phyloP scores from a whole-genome alignment of 2,888 invertebrate species.

The Chalcis sispes region DNA sequence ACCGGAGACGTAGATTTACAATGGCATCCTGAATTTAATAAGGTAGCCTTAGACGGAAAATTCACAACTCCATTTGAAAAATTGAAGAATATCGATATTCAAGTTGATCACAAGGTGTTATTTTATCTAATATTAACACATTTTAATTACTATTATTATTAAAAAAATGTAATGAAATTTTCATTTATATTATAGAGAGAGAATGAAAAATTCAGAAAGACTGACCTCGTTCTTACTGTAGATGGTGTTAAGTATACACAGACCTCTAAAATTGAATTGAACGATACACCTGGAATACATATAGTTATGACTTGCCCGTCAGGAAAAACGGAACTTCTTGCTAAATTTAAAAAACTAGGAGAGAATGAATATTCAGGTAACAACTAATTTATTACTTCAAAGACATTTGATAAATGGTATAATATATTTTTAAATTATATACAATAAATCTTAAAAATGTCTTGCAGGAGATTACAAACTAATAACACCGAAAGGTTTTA shows the following conservation, averaged over 20 bases:
- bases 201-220: slow-evolving; percentile 64
- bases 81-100: slow-evolving; percentile 67
- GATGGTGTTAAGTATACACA: slow-evolving; percentile 80
- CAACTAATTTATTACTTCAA: too few relatives aligned
- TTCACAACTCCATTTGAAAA: slow-evolving; percentile 68
- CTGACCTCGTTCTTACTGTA: slow-evolving; percentile 76
- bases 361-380: slow-evolving; percentile 80
- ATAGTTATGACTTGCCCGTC: slow-evolving; percentile 77
- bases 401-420: slow-evolving; percentile 5
- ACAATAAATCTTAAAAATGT: slow-evolving; percentile 1
- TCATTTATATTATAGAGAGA: slow-evolving; percentile 60
- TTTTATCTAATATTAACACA: too few relatives aligned
- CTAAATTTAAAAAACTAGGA: slow-evolving; percentile 77
- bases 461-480: slow-evolving; percentile 67
- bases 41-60: slow-evolving; percentile 64
- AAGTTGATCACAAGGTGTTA: slow-evolving; percentile 70
- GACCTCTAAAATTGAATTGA: slow-evolving; percentile 78
- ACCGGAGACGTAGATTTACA: slow-evolving; percentile 59
- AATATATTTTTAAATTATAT: slow-evolving; percentile 16
- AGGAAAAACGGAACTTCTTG: slow-evolving; percentile 74
- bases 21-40: slow-evolving; percentile 62
- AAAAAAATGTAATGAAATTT: slow-evolving; percentile 10
- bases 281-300: slow-evolving; percentile 78
- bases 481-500: slow-evolving; percentile 73
- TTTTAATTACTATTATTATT: not conserved